These are phyloP conservation scores for Pogonomyrmex californicus DNA, from an alignment of 1,140 invertebrate species.

Conservation along the genomic window DNA sequence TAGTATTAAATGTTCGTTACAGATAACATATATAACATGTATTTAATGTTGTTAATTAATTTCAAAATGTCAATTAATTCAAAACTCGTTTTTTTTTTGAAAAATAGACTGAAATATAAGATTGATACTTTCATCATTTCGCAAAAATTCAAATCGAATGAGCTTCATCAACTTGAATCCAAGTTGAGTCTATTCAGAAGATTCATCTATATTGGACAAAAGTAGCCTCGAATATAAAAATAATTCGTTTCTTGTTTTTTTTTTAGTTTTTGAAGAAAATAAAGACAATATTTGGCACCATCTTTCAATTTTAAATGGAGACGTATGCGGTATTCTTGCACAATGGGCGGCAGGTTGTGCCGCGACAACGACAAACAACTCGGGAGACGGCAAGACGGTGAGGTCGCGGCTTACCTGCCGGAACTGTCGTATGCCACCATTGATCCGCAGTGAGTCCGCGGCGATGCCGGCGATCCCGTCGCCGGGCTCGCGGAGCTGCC, in stretches of 20 bases:
- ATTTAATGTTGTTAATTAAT: no score
- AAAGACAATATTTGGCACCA: not conserved
- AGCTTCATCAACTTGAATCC: not conserved
- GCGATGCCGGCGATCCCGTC: conserved; percentile 98
- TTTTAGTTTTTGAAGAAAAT: not conserved
- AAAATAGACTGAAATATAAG: not conserved
- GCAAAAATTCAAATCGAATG: no score
- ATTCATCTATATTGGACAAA: not conserved
- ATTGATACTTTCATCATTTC: not conserved
- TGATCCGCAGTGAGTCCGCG: conserved; percentile 98
- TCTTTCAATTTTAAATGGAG: not conserved
- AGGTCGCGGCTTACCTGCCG: conserved; percentile 93
- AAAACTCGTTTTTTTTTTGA: not conserved
- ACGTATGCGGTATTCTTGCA: conserved; percentile 22
- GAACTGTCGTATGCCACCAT: conserved; percentile 98
- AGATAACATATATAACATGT: not conserved
- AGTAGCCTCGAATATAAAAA: not conserved
- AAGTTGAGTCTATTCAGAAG: not conserved
- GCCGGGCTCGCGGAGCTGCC: conserved; percentile 93
- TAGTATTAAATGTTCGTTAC: not conserved
- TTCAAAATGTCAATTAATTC: not conserved
- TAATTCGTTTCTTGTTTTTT: not conserved
- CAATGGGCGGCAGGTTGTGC: not conserved
- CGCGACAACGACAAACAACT: not conserved
- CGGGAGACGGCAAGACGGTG: not conserved